Conservation (phyloP, 2,888 invertebrate genomes). For the Disparrhopalites patrizii region DNA sequence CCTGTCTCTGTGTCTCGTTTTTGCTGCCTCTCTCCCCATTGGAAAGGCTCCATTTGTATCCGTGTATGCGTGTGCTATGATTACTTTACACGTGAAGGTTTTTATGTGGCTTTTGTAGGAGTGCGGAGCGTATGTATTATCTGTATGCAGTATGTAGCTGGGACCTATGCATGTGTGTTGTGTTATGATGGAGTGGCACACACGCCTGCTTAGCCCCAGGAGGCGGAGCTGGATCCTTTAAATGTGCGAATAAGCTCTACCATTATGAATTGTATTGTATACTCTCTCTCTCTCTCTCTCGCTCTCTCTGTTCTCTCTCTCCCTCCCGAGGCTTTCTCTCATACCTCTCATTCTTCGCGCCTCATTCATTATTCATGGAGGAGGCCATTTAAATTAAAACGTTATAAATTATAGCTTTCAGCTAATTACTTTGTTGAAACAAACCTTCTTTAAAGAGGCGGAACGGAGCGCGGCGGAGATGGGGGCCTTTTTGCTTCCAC, state of each 20-base stretch:
- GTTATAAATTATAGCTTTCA: slow-evolving; percentile 26
- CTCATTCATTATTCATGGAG: slow-evolving; percentile 19
- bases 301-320: not conserved
- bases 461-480: not conserved
- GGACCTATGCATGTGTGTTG: too few species aligned
- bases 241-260: slow-evolving; percentile 25
- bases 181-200: slow-evolving; percentile 22
- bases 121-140: too few species aligned
- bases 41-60: not conserved
- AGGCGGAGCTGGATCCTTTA: slow-evolving; percentile 23
- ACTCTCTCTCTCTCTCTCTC: not conserved
- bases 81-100: slow-evolving; percentile 8
- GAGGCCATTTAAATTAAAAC: slow-evolving; percentile 25
- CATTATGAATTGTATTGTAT: slow-evolving; percentile 24
- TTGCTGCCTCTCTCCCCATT: too few species aligned
- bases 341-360: slow-evolving; percentile 11
- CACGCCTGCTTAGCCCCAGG: slow-evolving; percentile 26
- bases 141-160: too few species aligned
- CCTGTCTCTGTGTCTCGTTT: too few species aligned
- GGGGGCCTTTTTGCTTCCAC: not conserved
- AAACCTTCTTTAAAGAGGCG: slow-evolving; percentile 15
- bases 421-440: slow-evolving; percentile 25
- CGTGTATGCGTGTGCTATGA: not conserved
- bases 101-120: slow-evolving; percentile 12
- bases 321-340: too few species aligned